phyloP scores from a whole-genome alignment of 2,888 invertebrate species.

The Xanthia togata region DNA sequence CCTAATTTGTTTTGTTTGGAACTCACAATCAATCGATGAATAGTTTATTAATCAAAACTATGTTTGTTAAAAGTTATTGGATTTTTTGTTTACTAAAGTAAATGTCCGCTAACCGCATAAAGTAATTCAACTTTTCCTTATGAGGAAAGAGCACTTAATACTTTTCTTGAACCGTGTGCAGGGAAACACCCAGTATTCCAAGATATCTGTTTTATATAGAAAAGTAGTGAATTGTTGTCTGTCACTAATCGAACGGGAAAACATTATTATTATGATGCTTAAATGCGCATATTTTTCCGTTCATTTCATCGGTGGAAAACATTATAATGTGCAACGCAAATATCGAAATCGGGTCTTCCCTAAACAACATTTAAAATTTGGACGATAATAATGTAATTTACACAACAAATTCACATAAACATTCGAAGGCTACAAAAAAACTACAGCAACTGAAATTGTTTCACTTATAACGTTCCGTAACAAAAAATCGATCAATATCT shows the following conservation, averaged over 20 bases:
- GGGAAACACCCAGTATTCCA: conserved; percentile 32
- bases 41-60: neutral
- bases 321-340: conserved; percentile 35
- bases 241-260: conserved; percentile 20
- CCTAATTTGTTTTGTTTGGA: neutral
- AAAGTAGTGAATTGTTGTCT: conserved; percentile 29
- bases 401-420: conserved; percentile 20
- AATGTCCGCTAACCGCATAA: neutral
- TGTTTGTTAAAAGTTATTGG: neutral
- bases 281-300: conserved; percentile 30
- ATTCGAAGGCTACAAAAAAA: conserved; percentile 11
- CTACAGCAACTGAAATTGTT: neutral
- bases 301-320: conserved; percentile 23
- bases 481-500: conserved; percentile 19
- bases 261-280: conserved; percentile 22
- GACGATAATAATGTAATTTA: conserved; percentile 10
- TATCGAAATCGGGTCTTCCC: conserved; percentile 40
- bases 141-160: conserved; percentile 29
- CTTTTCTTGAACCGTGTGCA: conserved; percentile 21
- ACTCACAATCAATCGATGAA: neutral
- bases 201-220: conserved; percentile 34
- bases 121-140: conserved; percentile 12
- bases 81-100: neutral
- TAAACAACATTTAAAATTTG: conserved; percentile 36
- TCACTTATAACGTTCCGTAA: neutral